A percentile compares a stretch with the other conserved stretches of the same genome.
These are phyloP conservation scores for Galbula dea DNA, from an alignment of 2,113 vertebrate species.

Conservation along the genomic window DNA sequence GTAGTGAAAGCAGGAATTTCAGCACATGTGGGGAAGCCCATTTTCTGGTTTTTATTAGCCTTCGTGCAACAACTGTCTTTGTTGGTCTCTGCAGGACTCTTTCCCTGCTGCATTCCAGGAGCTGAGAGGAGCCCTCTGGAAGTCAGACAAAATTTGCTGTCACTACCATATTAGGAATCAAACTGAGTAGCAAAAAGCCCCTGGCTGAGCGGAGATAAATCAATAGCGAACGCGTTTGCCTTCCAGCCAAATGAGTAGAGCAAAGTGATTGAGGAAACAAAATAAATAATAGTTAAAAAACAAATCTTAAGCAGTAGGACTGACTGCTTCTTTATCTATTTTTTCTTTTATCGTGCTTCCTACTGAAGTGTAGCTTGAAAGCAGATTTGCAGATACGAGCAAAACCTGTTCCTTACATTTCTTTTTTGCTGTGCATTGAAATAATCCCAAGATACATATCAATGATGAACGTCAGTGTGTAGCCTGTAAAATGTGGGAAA, in stretches of 20 bases:
- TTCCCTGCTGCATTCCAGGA: constrained; percentile 69
- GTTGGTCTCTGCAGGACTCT: constrained; percentile 64
- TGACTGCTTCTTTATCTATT: constrained; percentile 18
- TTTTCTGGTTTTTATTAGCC: constrained; percentile 52
- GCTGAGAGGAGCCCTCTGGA: constrained; percentile 69
- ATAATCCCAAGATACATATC: background rate
- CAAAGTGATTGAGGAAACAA: constrained; percentile 66
- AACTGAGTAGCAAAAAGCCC: constrained; percentile 58
- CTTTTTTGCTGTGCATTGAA: constrained; percentile 1
- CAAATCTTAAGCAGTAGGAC: constrained; percentile 14
- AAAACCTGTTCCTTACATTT: background rate
- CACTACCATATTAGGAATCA: constrained; percentile 80
- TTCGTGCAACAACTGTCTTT: constrained; percentile 58
- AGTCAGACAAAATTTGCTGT: constrained; percentile 64
- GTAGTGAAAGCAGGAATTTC: background rate
- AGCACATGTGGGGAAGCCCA: background rate
- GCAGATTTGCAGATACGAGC: background rate
- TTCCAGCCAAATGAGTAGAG: constrained; percentile 71
- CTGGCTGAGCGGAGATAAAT: constrained; percentile 65
- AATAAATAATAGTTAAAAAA: constrained; percentile 63
- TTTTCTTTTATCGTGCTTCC: background rate
- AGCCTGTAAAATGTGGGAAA: background rate
- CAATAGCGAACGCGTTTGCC: constrained; percentile 71
- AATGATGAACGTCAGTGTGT: background rate
- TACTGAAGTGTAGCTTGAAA: constrained; percentile 26